Evolutionary conservation across 2,888 invertebrate species (phyloP), one percentile per base, ranked within the genome.

Genomic region (Isoperla grammatica): DNA sequence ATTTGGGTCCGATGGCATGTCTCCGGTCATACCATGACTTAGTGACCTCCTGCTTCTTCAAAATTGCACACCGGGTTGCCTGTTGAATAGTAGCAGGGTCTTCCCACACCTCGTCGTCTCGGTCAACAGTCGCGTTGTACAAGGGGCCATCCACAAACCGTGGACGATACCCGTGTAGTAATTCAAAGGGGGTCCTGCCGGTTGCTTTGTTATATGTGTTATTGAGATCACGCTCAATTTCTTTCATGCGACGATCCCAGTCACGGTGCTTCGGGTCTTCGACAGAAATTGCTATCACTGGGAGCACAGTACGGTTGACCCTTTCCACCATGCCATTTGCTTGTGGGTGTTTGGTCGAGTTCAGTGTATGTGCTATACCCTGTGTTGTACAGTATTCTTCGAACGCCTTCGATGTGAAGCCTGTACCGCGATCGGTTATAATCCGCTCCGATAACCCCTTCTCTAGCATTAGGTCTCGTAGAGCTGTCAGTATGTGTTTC

Each of bases 401-500:
- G 40, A 70, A 69, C 11, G 17, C 19, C 5, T 65, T 64, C 0
- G 68, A 66, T 1, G 67, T 68, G 54, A 65, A 70, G 1, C 68
- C 67, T 1, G 68, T 65, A 12, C 69, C 69, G 57, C 68, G 55
- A 58, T 70, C 68, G 3, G 65, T 64, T 11, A 70, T 62, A 1
- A 71, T 63, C 12, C 65, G 54, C 13, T 45, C 55, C 8, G 69
- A 69, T 9, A 64, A 64, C 1, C 69, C 69, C 45, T 17, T 11
- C n/a, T 45, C 45, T 6, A 11, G n/a, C 2, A 45, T 19, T 11
- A 17, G 4, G 2, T 45, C 11, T 3, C 4, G 3, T 11, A 45
- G 19, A 6, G 45, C 15, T 13, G 11, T 17, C 17, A 45, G 15
- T 3, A 45, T 17, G 19, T 19, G 11, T 17, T 17, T 8, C 3